Conservation (phyloP, 1,140 invertebrate species). For the Zaprionus nigranus region DNA sequence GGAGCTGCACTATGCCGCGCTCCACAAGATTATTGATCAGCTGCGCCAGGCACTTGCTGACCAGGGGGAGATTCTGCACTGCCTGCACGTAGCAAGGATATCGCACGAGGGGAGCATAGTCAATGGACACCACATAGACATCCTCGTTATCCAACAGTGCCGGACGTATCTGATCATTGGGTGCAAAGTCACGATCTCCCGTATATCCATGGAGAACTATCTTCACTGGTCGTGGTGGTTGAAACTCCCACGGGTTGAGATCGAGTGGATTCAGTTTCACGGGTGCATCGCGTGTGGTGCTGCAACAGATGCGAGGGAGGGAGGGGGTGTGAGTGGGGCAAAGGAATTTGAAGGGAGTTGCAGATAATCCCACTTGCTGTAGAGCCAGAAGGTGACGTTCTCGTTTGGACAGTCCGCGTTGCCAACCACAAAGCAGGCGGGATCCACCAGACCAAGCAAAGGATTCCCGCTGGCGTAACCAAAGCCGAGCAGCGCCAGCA, state of each 20-base stretch:
- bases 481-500: conserved; percentile 44
- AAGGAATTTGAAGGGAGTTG: not conserved
- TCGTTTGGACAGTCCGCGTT: conserved; percentile 85
- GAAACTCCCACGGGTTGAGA: conserved; percentile 85
- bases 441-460: conserved; percentile 60
- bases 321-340: not conserved
- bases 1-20: conserved; percentile 85
- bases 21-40: conserved; percentile 88
- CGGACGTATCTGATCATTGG: conserved; percentile 86
- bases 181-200: conserved; percentile 86
- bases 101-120: conserved; percentile 86
- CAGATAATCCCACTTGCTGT: conserved; percentile 85
- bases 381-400: conserved; percentile 87
- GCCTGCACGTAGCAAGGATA: conserved; percentile 87
- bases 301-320: conserved; percentile 6
- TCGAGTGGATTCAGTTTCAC: conserved; percentile 83
- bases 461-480: conserved; percentile 45
- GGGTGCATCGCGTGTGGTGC: conserved; percentile 84
- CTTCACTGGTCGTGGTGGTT: conserved; percentile 85
- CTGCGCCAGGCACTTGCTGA: conserved; percentile 86
- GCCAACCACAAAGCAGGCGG: conserved; percentile 63
- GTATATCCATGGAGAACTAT: conserved; percentile 89
- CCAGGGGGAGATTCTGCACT: conserved; percentile 86
- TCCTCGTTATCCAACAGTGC: conserved; percentile 85
- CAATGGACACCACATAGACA: conserved; percentile 87